These are phyloP conservation scores for Procambarus clarkii DNA, from an alignment of 1,140 invertebrate genomes.

Conservation along the genomic window DNA sequence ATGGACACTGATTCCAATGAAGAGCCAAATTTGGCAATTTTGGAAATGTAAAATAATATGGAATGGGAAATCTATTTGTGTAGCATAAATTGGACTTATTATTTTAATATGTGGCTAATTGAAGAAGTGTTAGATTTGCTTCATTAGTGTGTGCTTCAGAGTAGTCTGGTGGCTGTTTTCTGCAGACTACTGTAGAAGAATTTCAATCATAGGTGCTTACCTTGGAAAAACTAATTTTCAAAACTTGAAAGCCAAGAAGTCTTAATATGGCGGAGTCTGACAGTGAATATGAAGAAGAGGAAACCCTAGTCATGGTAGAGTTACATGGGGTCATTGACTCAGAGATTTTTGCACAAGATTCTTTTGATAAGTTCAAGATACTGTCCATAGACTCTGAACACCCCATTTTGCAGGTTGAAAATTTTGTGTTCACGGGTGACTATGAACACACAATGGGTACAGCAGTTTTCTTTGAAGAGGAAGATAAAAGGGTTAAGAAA, in stretches of 20 bases:
- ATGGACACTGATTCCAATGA: constrained; percentile 65
- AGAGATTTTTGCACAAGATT: constrained; percentile 61
- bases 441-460: constrained; percentile 67
- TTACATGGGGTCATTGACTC: constrained; percentile 67
- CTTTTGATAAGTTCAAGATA: constrained; percentile 61
- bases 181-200: background rate
- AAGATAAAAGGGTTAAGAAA: constrained; percentile 57
- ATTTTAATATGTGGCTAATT: background rate
- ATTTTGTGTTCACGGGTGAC: constrained; percentile 61
- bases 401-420: constrained; percentile 61
- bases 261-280: constrained; percentile 30
- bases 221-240: background rate
- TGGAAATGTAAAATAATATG: constrained; percentile 29
- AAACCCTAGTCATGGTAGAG: constrained; percentile 58
- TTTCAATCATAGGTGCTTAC: background rate
- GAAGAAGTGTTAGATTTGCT: background rate
- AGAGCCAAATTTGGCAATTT: constrained; percentile 31
- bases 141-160: background rate
- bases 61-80: background rate
- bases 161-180: background rate
- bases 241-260: background rate
- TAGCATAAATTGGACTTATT: background rate
- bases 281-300: constrained; percentile 64
- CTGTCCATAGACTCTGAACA: constrained; percentile 59
- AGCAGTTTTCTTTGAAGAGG: constrained; percentile 61